Percentiles rank a stretch among this genome's conserved stretches.
These are phyloP conservation scores for Drosophila antonietae DNA, from an alignment of 2,888 invertebrate species.

Conservation along the genomic window DNA sequence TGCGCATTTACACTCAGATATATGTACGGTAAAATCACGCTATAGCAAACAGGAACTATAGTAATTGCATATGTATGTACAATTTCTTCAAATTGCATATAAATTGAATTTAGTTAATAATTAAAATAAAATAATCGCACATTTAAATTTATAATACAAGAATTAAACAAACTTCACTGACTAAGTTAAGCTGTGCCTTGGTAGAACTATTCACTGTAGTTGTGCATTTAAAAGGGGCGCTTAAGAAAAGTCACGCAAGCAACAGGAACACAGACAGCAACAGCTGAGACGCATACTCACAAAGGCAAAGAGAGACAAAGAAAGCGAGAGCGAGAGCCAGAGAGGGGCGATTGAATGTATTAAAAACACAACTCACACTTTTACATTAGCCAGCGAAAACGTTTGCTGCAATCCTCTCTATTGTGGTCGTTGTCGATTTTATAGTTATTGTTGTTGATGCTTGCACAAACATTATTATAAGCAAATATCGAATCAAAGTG, in stretches of 20 bases:
- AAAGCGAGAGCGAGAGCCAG: neutral
- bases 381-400: slow-evolving; percentile 57
- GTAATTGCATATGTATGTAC: neutral
- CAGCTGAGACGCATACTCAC: slow-evolving; percentile 1
- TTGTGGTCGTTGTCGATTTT: slow-evolving; percentile 34
- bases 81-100: neutral
- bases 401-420: slow-evolving; percentile 45
- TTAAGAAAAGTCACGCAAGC: slow-evolving; percentile 56
- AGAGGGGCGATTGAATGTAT: slow-evolving; percentile 2
- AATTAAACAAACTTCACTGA: neutral
- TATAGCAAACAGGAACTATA: neutral
- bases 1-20: slow-evolving; percentile 63
- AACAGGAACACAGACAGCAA: slow-evolving; percentile 19
- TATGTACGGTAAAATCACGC: slow-evolving; percentile 6
- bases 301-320: slow-evolving; percentile 4
- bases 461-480: slow-evolving; percentile 72
- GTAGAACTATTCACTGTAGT: slow-evolving; percentile 4
- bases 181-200: too few relatives aligned
- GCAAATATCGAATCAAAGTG: slow-evolving; percentile 44
- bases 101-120: neutral
- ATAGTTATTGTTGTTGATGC: slow-evolving; percentile 29
- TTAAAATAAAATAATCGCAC: neutral
- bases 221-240: slow-evolving; percentile 31
- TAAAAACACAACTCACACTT: slow-evolving; percentile 52
- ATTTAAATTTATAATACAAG: neutral